Evolutionary conservation across 1,140 invertebrate genomes (phyloP).

Genomic region (Nasonia giraulti): DNA sequence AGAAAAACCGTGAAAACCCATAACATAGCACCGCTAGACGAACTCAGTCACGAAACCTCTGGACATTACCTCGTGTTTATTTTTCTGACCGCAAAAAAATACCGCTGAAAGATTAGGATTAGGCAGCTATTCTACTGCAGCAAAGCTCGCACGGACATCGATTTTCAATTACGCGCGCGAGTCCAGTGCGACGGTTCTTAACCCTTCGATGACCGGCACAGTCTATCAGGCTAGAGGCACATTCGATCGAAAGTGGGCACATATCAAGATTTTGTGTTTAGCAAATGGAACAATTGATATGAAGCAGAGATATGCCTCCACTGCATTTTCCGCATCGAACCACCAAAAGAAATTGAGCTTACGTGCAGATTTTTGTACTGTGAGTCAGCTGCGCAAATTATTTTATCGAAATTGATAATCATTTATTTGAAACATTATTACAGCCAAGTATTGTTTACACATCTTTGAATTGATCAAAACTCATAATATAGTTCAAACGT

Average conservation of each 20-base stretch:
- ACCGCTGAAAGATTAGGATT: constrained; percentile 14
- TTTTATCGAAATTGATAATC: no score
- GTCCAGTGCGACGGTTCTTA: constrained; percentile 11
- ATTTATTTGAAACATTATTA: no score
- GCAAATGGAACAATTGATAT: not conserved
- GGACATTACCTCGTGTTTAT: no score
- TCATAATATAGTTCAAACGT: no score
- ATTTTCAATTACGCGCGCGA: constrained; percentile 58
- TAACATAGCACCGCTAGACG: not conserved
- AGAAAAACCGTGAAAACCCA: not conserved
- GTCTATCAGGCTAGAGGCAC: not conserved
- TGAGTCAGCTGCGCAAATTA: no score
- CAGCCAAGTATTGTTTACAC: no score
- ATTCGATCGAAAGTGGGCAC: not conserved
- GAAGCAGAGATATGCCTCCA: no score
- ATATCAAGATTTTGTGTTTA: not conserved
- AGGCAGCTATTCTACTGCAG: not conserved
- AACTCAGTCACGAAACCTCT: no score
- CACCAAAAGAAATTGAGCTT: no score
- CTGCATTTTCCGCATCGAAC: no score
- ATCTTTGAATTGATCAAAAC: no score
- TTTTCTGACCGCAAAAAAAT: not conserved
- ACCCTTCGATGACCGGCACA: not conserved
- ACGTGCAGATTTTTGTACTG: no score
- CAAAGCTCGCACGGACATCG: constrained; percentile 48